These are phyloP conservation scores for Lacerta agilis DNA, from an alignment of 2,797 vertebrate species.

Conservation along the genomic window DNA sequence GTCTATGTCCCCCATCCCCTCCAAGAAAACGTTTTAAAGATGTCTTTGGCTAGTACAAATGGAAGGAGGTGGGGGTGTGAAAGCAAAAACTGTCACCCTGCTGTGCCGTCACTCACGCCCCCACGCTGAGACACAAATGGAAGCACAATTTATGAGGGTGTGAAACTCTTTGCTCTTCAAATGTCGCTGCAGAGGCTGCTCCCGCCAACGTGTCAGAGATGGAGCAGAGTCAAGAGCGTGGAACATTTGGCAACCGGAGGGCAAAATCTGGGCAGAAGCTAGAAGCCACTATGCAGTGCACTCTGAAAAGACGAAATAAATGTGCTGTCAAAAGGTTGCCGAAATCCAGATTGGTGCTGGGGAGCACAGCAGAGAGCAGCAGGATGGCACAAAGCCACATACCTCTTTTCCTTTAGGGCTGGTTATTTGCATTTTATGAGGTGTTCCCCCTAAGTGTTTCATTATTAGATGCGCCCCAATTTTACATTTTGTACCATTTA, in stretches of 20 bases:
- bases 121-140: conserved; percentile 20
- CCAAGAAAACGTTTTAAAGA: background rate
- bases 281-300: background rate
- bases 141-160: conserved; percentile 16
- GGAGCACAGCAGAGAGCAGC: background rate
- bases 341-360: background rate
- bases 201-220: background rate
- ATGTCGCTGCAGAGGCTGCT: background rate
- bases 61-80: background rate
- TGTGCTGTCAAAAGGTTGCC: background rate
- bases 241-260: background rate
- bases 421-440: background rate
- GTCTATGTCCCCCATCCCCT: background rate
- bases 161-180: background rate
- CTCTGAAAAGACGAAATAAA: too few relatives aligned
- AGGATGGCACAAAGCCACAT: background rate
- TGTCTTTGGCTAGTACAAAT: background rate
- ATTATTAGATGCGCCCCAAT: too few relatives aligned
- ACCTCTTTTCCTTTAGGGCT: background rate
- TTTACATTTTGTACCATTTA: too few relatives aligned
- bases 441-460: too few relatives aligned
- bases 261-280: background rate
- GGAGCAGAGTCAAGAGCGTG: background rate
- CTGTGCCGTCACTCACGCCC: conserved; percentile 5
- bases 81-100: conserved; percentile 22